These are phyloP conservation scores for Epinephelus fuscoguttatus DNA, from an alignment of 2,113 vertebrate species.

Conservation along the genomic window DNA sequence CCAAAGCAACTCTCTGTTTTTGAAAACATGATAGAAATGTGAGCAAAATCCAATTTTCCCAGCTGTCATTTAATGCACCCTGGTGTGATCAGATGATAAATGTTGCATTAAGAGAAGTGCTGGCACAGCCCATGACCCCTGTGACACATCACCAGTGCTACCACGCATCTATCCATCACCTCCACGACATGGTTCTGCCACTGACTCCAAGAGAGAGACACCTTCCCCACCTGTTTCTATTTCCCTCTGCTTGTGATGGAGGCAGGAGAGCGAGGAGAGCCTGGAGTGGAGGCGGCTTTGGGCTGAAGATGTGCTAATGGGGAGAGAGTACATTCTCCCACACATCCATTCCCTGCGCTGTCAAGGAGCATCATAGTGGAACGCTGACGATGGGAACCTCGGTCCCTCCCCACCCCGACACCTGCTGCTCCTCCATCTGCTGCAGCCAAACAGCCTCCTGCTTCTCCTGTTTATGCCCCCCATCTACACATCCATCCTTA, in stretches of 20 bases:
- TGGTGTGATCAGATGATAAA: conserved; percentile 52
- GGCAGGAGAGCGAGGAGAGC: conserved; percentile 15
- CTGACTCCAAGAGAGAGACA: background rate
- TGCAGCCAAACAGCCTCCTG: conserved; percentile 50
- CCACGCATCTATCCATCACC: conserved; percentile 50
- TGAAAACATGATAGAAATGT: conserved; percentile 7
- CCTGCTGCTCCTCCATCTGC: conserved; percentile 99
- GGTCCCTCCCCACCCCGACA: conserved; percentile 87
- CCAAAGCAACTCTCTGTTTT: background rate
- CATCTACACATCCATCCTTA: conserved; percentile 43
- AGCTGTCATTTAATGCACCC: conserved; percentile 25
- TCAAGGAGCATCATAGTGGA: conserved; percentile 91
- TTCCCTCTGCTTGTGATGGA: background rate
- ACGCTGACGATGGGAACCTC: conserved; percentile 88
- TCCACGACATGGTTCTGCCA: background rate
- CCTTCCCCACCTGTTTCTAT: conserved; percentile 31
- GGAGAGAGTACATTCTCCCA: conserved; percentile 88
- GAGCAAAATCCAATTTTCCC: conserved; percentile 47
- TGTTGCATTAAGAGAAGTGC: conserved; percentile 32
- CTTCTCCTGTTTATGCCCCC: conserved; percentile 49
- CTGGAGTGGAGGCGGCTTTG: conserved; percentile 35
- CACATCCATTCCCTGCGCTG: conserved; percentile 91
- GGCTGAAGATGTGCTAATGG: conserved; percentile 87
- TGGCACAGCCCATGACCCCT: conserved; percentile 43
- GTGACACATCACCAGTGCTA: conserved; percentile 28